Conservation (phyloP, 2,888 invertebrate species). For the Cerceris rybyensis region DNA sequence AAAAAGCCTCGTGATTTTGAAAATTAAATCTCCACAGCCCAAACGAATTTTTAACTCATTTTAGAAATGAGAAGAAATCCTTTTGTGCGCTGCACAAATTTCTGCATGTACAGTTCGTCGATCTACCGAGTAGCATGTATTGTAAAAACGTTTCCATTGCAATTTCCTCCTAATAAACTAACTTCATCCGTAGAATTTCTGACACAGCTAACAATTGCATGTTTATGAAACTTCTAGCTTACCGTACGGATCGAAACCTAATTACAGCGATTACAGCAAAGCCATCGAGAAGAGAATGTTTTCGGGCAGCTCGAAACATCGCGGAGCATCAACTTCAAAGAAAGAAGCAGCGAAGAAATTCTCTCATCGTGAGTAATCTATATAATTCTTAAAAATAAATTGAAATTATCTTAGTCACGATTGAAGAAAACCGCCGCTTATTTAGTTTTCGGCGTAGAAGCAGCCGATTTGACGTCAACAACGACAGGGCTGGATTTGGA, state of each 20-base stretch:
- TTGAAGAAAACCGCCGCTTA: not conserved
- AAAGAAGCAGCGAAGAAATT: slow-evolving; percentile 78
- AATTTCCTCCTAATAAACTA: not conserved
- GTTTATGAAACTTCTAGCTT: slow-evolving; percentile 81
- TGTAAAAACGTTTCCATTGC: not conserved
- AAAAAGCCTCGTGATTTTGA: not conserved
- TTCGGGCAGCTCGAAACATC: slow-evolving; percentile 73
- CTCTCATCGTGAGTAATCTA: slow-evolving; percentile 74
- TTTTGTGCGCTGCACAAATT: not conserved
- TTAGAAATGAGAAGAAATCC: too few relatives aligned
- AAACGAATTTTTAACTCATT: too few relatives aligned
- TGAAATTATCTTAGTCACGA: not conserved
- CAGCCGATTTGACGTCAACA: slow-evolving; percentile 90
- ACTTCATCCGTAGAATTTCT: slow-evolving; percentile 8
- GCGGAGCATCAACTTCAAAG: slow-evolving; percentile 76
- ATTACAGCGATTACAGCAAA: slow-evolving; percentile 83
- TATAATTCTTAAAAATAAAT: not conserved
- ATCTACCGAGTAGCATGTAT: not conserved
- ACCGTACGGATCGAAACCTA: slow-evolving; percentile 86
- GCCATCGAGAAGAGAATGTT: slow-evolving; percentile 80
- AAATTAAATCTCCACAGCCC: too few relatives aligned
- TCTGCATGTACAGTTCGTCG: not conserved
- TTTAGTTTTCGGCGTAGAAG: slow-evolving; percentile 88
- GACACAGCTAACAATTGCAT: slow-evolving; percentile 36
- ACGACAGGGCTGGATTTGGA: slow-evolving; percentile 91